Percentiles rank a stretch among this genome's conserved stretches.
These are phyloP conservation scores for Cryptus armator DNA, from an alignment of 2,888 invertebrate genomes.

Conservation along the genomic window DNA sequence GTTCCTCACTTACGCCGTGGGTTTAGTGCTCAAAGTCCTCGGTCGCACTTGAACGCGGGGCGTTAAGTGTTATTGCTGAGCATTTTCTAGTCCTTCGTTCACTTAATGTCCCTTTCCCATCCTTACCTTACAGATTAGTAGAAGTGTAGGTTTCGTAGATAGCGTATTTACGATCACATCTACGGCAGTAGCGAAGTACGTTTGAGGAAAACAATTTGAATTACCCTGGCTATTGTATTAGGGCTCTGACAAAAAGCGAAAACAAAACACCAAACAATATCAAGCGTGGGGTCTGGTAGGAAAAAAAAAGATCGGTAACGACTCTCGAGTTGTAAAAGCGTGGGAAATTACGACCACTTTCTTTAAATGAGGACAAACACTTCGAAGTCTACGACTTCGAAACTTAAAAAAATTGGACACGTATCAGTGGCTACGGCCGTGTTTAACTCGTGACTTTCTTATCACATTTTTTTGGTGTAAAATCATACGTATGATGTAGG, in stretches of 20 bases:
- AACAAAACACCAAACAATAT: constrained; percentile 14
- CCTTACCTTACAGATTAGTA: constrained; percentile 8
- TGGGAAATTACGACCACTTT: constrained; percentile 43
- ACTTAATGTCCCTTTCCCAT: not conserved
- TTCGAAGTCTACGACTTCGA: not conserved
- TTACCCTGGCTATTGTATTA: not conserved
- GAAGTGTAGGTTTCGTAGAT: not conserved
- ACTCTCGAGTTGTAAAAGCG: constrained; percentile 42
- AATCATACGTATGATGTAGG: too few relatives aligned
- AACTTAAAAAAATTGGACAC: not conserved
- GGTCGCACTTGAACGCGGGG: not conserved
- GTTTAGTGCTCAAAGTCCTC: constrained; percentile 46
- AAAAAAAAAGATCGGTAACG: constrained; percentile 40
- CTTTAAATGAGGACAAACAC: constrained; percentile 51
- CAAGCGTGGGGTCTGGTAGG: constrained; percentile 25
- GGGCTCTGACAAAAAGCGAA: constrained; percentile 16
- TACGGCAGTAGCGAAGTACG: too few relatives aligned
- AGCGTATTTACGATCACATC: constrained; percentile 20
- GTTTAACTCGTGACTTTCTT: too few relatives aligned
- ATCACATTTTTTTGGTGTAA: too few relatives aligned
- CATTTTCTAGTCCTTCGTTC: constrained; percentile 14
- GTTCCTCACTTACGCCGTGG: not conserved
- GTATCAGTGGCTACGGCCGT: too few relatives aligned
- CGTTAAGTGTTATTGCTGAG: constrained; percentile 33
- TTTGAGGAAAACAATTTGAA: not conserved